Conservation (phyloP, 1,140 invertebrate species). For the Brachionus manjavacas region DNA sequence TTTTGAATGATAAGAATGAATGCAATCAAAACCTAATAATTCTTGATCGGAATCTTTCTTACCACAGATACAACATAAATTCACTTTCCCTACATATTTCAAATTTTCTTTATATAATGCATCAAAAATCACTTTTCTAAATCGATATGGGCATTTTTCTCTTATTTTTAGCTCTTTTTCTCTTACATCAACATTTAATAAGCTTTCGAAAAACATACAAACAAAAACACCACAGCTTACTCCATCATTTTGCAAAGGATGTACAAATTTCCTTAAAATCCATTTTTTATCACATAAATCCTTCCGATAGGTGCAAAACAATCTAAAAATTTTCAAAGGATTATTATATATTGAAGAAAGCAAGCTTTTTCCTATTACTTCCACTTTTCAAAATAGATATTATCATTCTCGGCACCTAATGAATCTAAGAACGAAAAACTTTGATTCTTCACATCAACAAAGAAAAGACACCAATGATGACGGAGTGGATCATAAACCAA, state of each 20-base stretch:
- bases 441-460: background rate
- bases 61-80: constrained; percentile 1
- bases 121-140: background rate
- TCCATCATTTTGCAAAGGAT: no score
- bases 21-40: background rate
- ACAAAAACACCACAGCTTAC: no score
- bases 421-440: no score
- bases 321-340: background rate
- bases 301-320: background rate
- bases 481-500: background rate
- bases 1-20: constrained; percentile 2
- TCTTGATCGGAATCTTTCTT: background rate
- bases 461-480: background rate
- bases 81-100: background rate
- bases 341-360: background rate
- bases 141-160: background rate
- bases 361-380: background rate
- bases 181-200: background rate
- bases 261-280: background rate
- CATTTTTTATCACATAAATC: background rate
- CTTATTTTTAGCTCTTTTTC: background rate
- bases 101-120: background rate
- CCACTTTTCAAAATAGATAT: no score
- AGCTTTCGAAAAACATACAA: no score
- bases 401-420: no score